phyloP scores from a whole-genome alignment of 2,888 invertebrate genomes.

The Diaphora mendica region DNA sequence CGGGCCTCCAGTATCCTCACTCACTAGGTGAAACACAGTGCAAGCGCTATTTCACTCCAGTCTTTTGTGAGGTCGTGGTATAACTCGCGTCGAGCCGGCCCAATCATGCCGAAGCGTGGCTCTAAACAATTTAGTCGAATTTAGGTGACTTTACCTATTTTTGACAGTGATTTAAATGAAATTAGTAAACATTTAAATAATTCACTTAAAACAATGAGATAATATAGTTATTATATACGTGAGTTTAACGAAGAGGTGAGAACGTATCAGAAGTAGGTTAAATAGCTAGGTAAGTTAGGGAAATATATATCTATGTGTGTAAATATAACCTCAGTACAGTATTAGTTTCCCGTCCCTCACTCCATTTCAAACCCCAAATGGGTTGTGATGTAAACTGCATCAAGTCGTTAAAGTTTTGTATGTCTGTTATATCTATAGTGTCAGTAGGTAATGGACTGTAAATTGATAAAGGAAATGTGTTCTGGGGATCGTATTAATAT shows the following conservation, averaged over 20 bases:
- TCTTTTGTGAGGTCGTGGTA: too few species aligned
- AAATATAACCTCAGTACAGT: not conserved
- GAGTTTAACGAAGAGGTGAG: not conserved
- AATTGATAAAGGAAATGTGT: constrained; percentile 4
- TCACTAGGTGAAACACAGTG: too few species aligned
- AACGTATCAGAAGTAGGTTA: not conserved
- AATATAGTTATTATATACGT: not conserved
- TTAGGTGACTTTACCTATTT: not conserved
- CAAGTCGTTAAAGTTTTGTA: constrained; percentile 7
- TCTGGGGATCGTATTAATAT: not conserved
- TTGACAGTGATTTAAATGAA: not conserved
- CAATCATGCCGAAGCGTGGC: too few species aligned
- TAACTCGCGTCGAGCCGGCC: too few species aligned
- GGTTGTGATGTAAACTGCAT: constrained; percentile 9
- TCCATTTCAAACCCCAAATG: constrained; percentile 3
- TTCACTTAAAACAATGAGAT: not conserved
- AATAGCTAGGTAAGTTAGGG: too few species aligned
- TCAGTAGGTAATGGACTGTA: not conserved
- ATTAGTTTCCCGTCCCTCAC: not conserved
- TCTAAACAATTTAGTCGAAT: not conserved
- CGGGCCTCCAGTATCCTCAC: too few species aligned
- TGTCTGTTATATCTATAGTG: constrained; percentile 4
- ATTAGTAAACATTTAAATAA: not conserved
- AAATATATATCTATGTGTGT: not conserved
- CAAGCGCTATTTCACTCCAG: too few species aligned